These are phyloP conservation scores for Drosophila sp. DNA, from an alignment of 1,140 invertebrate species.

Conservation along the genomic window DNA sequence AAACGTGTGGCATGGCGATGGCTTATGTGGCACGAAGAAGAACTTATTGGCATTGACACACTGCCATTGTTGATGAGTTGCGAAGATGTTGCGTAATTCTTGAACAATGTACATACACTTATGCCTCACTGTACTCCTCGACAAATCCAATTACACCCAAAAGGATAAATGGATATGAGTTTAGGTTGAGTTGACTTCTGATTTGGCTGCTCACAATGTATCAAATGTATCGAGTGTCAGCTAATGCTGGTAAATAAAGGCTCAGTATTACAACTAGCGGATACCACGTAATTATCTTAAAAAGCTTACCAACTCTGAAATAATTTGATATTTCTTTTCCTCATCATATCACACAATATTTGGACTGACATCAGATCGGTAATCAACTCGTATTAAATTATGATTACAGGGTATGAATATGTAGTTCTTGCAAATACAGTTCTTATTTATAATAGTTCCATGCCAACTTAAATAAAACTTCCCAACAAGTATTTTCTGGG, in stretches of 20 bases:
- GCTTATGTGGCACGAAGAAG: conserved; percentile 8
- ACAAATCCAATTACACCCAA: conserved; percentile 27
- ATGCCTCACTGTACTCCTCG: neutral
- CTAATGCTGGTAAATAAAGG: no score
- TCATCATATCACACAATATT: no score
- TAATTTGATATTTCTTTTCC: no score
- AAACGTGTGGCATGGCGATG: neutral
- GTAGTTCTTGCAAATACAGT: neutral
- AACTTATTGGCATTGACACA: conserved; percentile 48
- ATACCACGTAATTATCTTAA: neutral
- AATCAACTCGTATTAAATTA: no score
- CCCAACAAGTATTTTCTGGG: conserved; percentile 1
- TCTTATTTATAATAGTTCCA: neutral
- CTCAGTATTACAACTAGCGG: neutral
- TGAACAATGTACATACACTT: no score
- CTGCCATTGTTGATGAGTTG: conserved; percentile 29
- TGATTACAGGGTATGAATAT: neutral
- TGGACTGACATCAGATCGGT: no score
- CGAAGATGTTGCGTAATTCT: neutral
- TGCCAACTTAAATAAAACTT: neutral
- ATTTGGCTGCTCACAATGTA: neutral
- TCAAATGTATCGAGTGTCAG: no score
- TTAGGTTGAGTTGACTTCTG: neutral
- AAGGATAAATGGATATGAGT: neutral
- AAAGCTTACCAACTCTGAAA: no score